Evolutionary conservation across 2,888 invertebrate species (phyloP).

Genomic region (Isoperla grammatica): DNA sequence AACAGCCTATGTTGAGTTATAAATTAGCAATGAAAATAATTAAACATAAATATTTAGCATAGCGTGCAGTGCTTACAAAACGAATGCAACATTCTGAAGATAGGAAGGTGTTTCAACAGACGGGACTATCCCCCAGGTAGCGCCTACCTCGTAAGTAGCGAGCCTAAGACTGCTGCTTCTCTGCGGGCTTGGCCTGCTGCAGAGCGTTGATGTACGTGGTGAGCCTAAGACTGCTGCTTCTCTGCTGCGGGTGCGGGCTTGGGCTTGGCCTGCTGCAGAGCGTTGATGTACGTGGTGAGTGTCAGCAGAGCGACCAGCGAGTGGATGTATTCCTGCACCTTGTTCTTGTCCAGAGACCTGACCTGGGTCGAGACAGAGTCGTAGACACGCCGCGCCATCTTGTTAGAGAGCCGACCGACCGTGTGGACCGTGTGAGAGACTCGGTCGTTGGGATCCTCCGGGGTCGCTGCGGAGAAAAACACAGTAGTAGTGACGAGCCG

Average conservation of each 20-base stretch:
- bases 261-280: slow-evolving; percentile 25
- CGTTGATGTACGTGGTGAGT: slow-evolving; percentile 46
- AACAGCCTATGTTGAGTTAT: too few species aligned
- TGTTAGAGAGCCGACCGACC: slow-evolving; percentile 63
- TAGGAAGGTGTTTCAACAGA: too few species aligned
- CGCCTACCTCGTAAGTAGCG: too few species aligned
- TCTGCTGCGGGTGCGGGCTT: too few species aligned
- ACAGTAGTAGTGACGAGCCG: too few species aligned
- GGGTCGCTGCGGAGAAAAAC: slow-evolving; percentile 35
- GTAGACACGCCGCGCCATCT: slow-evolving; percentile 65
- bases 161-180: too few species aligned
- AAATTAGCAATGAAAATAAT: too few species aligned
- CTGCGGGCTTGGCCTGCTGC: background rate
- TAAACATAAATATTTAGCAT: too few species aligned
- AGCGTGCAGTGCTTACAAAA: too few species aligned
- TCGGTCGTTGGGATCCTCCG: slow-evolving; percentile 51
- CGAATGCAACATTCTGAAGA: too few species aligned
- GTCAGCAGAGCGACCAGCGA: slow-evolving; percentile 48
- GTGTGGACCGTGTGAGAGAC: slow-evolving; percentile 66
- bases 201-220: slow-evolving; percentile 44
- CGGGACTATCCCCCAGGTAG: too few species aligned
- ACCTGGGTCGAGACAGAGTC: slow-evolving; percentile 58
- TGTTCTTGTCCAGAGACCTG: slow-evolving; percentile 48
- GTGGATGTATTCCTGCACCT: slow-evolving; percentile 47
- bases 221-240: too few species aligned